These are phyloP conservation scores for Scaptomyza hsui DNA, from an alignment of 1,140 invertebrate species.

Conservation along the genomic window DNA sequence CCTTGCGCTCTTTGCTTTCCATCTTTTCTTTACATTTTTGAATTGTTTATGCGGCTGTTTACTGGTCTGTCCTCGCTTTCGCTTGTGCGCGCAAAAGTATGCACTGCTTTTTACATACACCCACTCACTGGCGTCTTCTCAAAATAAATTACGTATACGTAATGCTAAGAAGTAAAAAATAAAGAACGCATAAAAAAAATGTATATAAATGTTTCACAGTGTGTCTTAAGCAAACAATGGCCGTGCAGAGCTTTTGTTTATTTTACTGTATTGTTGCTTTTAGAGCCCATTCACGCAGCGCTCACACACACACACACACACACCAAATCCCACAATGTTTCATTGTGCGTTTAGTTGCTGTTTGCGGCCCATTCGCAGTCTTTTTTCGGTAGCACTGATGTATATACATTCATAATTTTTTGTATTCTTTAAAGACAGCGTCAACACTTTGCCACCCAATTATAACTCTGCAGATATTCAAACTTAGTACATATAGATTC, in stretches of 20 bases:
- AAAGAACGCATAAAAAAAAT: conserved; percentile 30
- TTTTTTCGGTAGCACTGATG: conserved; percentile 52
- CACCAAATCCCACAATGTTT: conserved; percentile 1
- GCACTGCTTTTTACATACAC: conserved; percentile 45
- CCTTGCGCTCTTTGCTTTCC: neutral
- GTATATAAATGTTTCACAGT: conserved; percentile 68
- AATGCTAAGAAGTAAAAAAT: conserved; percentile 39
- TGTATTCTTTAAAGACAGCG: conserved; percentile 44
- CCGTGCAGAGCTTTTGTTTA: conserved; percentile 71
- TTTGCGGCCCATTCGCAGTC: conserved; percentile 35
- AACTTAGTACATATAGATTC: too few species aligned
- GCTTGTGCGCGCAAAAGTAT: conserved; percentile 41
- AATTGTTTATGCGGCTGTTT: conserved; percentile 30
- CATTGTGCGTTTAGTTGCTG: conserved; percentile 24
- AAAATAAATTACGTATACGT: conserved; percentile 57
- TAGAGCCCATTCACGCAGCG: conserved; percentile 11
- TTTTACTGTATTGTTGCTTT: conserved; percentile 50
- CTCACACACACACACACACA: neutral
- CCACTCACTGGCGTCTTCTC: conserved; percentile 17
- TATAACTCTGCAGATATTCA: conserved; percentile 18
- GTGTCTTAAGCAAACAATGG: conserved; percentile 67
- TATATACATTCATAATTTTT: too few species aligned
- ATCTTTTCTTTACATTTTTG: conserved; percentile 16
- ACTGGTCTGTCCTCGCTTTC: conserved; percentile 10
- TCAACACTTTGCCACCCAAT: conserved; percentile 3